Evolutionary conservation across 2,797 vertebrate genomes (phyloP).

Genomic region (Dermochelys coriacea): DNA sequence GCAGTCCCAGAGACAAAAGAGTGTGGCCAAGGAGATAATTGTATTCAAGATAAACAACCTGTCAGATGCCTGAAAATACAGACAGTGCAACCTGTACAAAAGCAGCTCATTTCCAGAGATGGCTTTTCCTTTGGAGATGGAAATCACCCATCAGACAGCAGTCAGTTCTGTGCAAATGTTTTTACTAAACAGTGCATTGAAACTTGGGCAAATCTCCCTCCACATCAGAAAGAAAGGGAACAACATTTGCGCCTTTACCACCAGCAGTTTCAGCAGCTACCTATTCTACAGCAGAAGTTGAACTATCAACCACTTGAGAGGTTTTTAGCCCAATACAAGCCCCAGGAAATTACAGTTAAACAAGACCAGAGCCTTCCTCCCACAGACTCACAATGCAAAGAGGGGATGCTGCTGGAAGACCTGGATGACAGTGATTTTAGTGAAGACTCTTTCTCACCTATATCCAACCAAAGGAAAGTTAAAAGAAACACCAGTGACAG

Average conservation of each 20-base stretch:
- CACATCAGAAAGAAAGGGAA: slow-evolving; percentile 82
- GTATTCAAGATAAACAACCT: not conserved
- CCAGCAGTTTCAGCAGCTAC: slow-evolving; percentile 89
- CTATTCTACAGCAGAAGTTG: slow-evolving; percentile 75
- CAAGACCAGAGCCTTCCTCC: slow-evolving; percentile 2
- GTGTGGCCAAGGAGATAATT: slow-evolving; percentile 32
- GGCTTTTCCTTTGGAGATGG: slow-evolving; percentile 32
- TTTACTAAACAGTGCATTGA: slow-evolving; percentile 15
- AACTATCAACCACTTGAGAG: slow-evolving; percentile 79
- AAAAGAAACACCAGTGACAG: slow-evolving; percentile 55
- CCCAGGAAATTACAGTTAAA: slow-evolving; percentile 55
- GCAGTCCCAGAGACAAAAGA: not conserved
- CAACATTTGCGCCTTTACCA: slow-evolving; percentile 89
- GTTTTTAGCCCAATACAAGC: slow-evolving; percentile 72
- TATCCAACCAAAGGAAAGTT: slow-evolving; percentile 59
- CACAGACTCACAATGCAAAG: slow-evolving; percentile 51
- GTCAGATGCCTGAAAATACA: slow-evolving; percentile 60
- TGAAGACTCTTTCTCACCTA: slow-evolving; percentile 84
- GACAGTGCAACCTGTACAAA: slow-evolving; percentile 77
- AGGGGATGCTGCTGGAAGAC: slow-evolving; percentile 76
- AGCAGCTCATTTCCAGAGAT: slow-evolving; percentile 68
- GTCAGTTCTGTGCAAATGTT: slow-evolving; percentile 20
- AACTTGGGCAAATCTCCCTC: slow-evolving; percentile 52
- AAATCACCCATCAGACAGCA: not conserved
- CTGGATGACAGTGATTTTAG: slow-evolving; percentile 86